Evolutionary conservation across 1,140 invertebrate genomes (phyloP), one percentile per base, ranked within the genome.

Genomic region (Heterodera carotae): DNA sequence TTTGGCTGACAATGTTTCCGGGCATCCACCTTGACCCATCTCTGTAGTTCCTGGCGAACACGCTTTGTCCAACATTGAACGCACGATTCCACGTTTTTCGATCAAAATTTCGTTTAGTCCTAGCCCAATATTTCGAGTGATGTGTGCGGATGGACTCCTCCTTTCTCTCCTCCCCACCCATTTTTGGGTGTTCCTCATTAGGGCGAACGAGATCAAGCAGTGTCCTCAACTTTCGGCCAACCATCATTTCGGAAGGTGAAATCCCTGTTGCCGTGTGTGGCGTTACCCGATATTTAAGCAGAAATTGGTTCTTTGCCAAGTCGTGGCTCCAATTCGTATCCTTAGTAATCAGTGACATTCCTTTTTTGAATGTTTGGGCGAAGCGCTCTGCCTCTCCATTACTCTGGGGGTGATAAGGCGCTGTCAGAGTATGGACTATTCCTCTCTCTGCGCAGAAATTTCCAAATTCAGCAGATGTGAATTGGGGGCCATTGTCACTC

Each of bases 401-500:
- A 22, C 83, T 81, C 31, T 80, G 69, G 1, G 83, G 87, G 77
- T 88, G 83, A 67, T 82, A 87, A 59, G 87, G 83, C 43, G 87
- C 48, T 12, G 77, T 74, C 4, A n/a, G 64, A 0, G 81, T 78
- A 71, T 84, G 84, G 0, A 64, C 48, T 56, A 85, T 87, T 15
- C 80, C 82, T 4, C 69, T n/a, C 22, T 39, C 31, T 34, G 71
- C 27, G 53, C 84, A 83, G 68, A 88, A 88, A 18, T 73, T 53
- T 36, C 76, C 31, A 73, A 89, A 89, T 73, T 84, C 83, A 18
- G 76, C 56, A 29, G 83, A 84, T 5, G 75, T 83, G 67, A 89
- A 88, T 59, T 82, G 80, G 1, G 85, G 82, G 22, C 86, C 85
- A 71, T 89, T 89, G 60, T 89, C 88, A 1, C 73, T 80, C 8